A percentile compares a stretch with the other conserved stretches of the same genome.
Evolutionary conservation across 2,888 invertebrate species (phyloP).

Genomic region (Napeogenes inachia): DNA sequence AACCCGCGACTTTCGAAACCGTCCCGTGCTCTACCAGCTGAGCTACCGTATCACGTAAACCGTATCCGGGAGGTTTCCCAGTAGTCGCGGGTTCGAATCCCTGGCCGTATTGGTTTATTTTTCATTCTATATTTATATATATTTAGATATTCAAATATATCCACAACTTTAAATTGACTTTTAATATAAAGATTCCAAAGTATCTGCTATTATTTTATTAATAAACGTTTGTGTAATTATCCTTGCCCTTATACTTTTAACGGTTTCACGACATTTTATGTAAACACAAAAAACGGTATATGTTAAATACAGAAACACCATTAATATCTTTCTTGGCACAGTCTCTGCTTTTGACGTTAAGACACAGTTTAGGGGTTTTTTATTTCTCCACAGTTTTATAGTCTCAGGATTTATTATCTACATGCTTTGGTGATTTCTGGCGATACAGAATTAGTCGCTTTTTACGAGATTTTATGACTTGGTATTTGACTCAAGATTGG

Average conservation of each 20-base stretch:
- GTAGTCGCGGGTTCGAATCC: no score
- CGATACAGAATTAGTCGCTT: background rate
- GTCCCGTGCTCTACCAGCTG: no score
- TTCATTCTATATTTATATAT: no score
- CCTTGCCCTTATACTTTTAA: background rate
- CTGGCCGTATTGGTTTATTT: no score
- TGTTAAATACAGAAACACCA: background rate
- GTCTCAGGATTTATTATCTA: background rate
- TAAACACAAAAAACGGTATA: background rate
- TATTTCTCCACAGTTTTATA: background rate
- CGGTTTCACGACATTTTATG: background rate
- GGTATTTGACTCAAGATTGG: no score
- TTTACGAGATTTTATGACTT: no score
- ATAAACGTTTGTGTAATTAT: background rate
- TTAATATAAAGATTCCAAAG: no score
- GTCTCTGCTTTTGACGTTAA: background rate
- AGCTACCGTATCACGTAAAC: no score
- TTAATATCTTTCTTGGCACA: constrained; percentile 6
- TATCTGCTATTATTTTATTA: background rate
- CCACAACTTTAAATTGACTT: no score
- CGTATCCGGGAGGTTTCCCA: no score
- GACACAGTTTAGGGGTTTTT: constrained; percentile 5
- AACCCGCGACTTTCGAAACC: no score
- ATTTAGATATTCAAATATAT: no score
- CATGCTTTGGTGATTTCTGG: background rate